Percentiles rank a stretch among this genome's conserved stretches.
Evolutionary conservation across 2,797 vertebrate genomes (phyloP).

Genomic region (Brachymystax lenok): DNA sequence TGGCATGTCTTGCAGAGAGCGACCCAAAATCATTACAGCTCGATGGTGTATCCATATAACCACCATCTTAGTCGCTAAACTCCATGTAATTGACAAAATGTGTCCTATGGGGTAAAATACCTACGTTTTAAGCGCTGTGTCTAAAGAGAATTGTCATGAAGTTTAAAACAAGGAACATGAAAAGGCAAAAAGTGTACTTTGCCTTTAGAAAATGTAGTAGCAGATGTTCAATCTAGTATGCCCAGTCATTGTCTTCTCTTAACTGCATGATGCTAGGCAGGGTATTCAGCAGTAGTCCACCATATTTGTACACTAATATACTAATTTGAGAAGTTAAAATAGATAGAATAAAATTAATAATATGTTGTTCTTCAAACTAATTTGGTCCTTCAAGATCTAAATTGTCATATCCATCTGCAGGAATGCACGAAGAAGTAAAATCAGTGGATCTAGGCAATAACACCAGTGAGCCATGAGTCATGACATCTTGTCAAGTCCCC

Average conservation of each 20-base stretch:
- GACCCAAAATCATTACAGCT: constrained; percentile 44
- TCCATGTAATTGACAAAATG: not conserved
- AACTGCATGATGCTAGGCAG: not conserved
- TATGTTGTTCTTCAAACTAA: constrained; percentile 6
- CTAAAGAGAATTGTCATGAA: constrained; percentile 21
- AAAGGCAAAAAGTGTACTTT: constrained; percentile 32
- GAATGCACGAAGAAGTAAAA: not conserved
- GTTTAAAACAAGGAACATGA: constrained; percentile 10
- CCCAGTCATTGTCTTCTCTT: not conserved
- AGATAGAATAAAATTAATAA: not conserved
- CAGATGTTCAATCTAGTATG: not conserved
- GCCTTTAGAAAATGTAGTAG: constrained; percentile 2
- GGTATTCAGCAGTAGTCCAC: not conserved
- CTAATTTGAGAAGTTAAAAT: not conserved
- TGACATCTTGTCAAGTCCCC: not conserved
- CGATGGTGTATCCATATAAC: not conserved
- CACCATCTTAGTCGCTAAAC: not conserved
- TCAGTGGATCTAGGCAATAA: not conserved
- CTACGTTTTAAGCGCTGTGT: constrained; percentile 41
- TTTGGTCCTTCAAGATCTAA: not conserved
- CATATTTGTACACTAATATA: not conserved
- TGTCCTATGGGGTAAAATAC: not conserved
- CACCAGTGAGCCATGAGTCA: not conserved
- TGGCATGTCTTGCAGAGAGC: constrained; percentile 14
- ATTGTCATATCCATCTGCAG: not conserved